Evolutionary conservation across 2,797 vertebrate genomes (phyloP).

Genomic region (Mus minutoides): DNA sequence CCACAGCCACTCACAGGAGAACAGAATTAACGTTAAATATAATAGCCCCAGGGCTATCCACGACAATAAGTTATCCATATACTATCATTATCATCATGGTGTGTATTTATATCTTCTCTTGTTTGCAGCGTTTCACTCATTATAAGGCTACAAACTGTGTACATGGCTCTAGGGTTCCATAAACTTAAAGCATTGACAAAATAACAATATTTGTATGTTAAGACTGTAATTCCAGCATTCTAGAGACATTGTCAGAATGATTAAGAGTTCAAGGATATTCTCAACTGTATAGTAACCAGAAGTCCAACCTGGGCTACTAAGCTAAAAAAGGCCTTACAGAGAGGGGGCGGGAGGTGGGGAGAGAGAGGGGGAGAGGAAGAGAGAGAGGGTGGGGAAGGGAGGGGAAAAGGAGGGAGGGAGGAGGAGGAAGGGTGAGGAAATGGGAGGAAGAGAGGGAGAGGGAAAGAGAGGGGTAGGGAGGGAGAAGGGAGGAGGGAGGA

Average conservation of each 20-base stretch:
- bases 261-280: neutral
- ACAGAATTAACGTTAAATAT: too few relatives aligned
- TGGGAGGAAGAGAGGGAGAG: neutral
- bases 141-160: neutral
- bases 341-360: neutral
- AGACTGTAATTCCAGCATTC: neutral
- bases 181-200: neutral
- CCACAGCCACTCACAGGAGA: too few relatives aligned
- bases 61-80: neutral
- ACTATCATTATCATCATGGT: neutral
- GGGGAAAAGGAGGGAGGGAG: neutral
- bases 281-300: neutral
- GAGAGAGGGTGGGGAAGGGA: neutral
- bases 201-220: neutral
- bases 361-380: neutral
- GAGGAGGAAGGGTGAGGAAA: neutral
- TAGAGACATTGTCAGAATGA: neutral
- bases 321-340: neutral
- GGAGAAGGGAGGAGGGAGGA: neutral
- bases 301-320: neutral
- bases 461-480: fast-evolving
- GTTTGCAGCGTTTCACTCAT: neutral
- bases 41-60: too few relatives aligned
- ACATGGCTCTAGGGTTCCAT: neutral
- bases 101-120: neutral